These are phyloP conservation scores for Aphelocoma californica DNA, from an alignment of 2,797 vertebrate species.

Conservation along the genomic window DNA sequence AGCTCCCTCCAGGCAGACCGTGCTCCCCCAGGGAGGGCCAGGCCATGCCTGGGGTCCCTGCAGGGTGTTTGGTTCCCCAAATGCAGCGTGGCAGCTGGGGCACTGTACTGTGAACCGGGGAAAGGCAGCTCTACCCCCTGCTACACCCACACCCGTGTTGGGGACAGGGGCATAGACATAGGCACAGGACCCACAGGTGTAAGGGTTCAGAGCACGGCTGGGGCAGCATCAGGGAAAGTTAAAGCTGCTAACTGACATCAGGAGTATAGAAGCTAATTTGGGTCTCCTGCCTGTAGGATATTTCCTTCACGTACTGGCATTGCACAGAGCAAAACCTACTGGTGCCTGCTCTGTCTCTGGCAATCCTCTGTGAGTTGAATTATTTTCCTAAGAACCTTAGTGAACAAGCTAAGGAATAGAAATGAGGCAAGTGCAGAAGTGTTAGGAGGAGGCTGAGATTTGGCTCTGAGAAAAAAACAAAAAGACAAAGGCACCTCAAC, in stretches of 20 bases:
- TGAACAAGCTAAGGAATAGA: background rate
- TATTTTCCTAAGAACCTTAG: background rate
- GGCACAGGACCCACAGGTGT: background rate
- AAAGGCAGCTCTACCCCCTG: background rate
- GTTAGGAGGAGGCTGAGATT: background rate
- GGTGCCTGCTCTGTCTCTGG: background rate
- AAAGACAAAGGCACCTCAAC: background rate
- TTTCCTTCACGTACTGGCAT: background rate
- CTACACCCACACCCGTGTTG: rapidly evolving
- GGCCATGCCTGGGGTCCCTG: rapidly evolving
- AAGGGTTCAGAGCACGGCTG: background rate
- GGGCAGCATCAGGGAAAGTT: background rate
- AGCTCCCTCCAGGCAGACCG: background rate
- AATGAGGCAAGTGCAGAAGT: background rate
- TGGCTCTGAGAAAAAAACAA: background rate
- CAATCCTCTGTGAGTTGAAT: background rate
- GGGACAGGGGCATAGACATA: rapidly evolving
- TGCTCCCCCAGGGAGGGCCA: background rate
- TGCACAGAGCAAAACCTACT: background rate
- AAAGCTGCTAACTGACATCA: background rate
- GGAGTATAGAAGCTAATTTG: background rate
- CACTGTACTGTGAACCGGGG: background rate
- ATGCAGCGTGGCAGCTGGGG: background rate
- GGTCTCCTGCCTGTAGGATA: background rate
- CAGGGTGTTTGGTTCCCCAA: background rate